phyloP scores from a whole-genome alignment of 2,113 vertebrate species.

The Dryoscopus gambensis region DNA sequence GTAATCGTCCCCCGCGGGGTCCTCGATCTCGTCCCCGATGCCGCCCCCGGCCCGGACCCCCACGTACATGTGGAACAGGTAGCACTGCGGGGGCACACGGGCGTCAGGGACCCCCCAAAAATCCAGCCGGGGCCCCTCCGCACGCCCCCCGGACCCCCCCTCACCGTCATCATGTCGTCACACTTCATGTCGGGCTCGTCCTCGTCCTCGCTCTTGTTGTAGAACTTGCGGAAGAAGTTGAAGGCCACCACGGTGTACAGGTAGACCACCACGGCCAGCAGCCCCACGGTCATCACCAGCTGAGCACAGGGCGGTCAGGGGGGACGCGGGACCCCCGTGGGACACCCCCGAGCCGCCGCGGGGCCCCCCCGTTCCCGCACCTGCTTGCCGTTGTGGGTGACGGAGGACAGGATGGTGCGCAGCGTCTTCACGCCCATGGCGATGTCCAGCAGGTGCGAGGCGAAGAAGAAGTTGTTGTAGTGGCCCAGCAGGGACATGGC shows the following conservation, averaged over 20 bases:
- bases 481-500: not conserved
- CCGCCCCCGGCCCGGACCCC: not conserved
- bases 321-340: not conserved
- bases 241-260: not conserved
- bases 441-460: not conserved
- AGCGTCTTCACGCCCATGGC: not conserved
- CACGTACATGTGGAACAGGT: not conserved
- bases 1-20: not conserved
- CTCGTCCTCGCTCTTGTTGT: not conserved
- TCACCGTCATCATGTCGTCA: not conserved
- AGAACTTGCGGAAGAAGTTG: not conserved
- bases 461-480: not conserved
- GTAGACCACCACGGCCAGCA: not conserved
- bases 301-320: not conserved
- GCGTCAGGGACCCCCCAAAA: not conserved
- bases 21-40: not conserved
- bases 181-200: not conserved
- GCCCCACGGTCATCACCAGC: not conserved
- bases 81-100: not conserved
- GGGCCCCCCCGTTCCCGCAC: not conserved
- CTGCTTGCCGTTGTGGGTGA: not conserved
- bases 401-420: not conserved
- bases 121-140: not conserved
- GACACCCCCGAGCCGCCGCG: not conserved
- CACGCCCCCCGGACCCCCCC: not conserved